A percentile compares a stretch with the other conserved stretches of the same genome.
These are phyloP conservation scores for Idaea straminata DNA, from an alignment of 2,888 invertebrate genomes.

Conservation along the genomic window DNA sequence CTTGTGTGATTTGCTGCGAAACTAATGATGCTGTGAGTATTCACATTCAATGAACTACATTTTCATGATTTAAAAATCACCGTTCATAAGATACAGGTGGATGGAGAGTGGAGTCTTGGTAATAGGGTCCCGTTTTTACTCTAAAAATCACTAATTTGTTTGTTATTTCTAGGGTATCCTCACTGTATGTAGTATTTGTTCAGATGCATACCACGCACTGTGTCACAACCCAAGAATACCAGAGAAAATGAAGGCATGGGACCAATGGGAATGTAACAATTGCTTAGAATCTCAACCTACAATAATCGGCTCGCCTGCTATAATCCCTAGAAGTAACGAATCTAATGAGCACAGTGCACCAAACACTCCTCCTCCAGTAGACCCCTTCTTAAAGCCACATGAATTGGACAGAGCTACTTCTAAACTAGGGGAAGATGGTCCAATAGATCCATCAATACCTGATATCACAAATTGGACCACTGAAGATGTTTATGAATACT, in stretches of 20 bases:
- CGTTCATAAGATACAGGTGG: background rate
- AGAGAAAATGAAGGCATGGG: constrained; percentile 78
- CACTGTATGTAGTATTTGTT: constrained; percentile 90
- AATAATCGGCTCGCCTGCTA: constrained; percentile 58
- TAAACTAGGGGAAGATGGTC: constrained; percentile 61
- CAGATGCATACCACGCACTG: constrained; percentile 90
- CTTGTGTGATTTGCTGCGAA: constrained; percentile 90
- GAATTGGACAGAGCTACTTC: constrained; percentile 67
- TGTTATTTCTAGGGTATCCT: constrained; percentile 81
- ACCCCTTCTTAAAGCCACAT: constrained; percentile 72
- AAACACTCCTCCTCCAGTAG: constrained; percentile 44
- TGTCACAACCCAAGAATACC: constrained; percentile 88
- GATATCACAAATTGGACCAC: constrained; percentile 91
- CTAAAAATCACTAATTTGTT: no score
- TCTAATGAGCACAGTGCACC: constrained; percentile 48
- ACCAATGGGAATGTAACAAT: constrained; percentile 87
- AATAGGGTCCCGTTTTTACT: no score
- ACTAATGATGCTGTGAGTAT: constrained; percentile 85
- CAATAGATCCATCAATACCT: constrained; percentile 85
- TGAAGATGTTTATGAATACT: constrained; percentile 90
- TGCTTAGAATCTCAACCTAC: constrained; percentile 76
- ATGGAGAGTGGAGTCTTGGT: no score
- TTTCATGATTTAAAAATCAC: no score
- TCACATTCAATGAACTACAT: background rate
- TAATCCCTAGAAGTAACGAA: constrained; percentile 54